Base-by-base conservation (phyloP, 23 tunicate genomes). In the Styela clava region DNA sequence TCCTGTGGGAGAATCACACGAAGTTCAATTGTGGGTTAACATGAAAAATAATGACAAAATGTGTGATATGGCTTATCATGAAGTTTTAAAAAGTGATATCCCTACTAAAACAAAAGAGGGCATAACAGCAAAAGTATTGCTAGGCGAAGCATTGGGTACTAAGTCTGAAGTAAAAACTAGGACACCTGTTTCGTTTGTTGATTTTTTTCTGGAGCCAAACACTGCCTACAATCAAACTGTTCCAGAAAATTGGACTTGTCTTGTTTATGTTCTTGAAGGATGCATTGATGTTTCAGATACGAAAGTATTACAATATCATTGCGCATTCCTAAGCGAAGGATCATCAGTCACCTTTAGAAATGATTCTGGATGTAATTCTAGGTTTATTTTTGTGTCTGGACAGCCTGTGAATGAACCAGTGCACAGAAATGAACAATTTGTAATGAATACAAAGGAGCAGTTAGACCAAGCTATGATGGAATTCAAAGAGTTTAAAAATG, bases 11-110 rank as follows among this genome's bases (percentile, higher is more conserved):
- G 94, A 83, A 79, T 1, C 78, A 7, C 52, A 70, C 37, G 78
- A 70, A 33, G 22, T 84, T 7, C 94, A 88, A 74, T 69, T 88
- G 3, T 88, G 94, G 94, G 88, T 88, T 0, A 88, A 88, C 44
- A 61, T 88, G 74, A 62, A 70, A 44, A 73, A 63, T n/a, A 69
- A 62, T 30, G 79, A 44, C 20, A 88, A 88, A 84, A 83, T 83
- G 88, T 83, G 94, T 63, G 85, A 84, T n/a, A 88, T 88, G 22
- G 83, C 82, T n/a, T 88, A 88, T 37, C 88, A 88, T 44, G 56
- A 44, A 12, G 12, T 44, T 12, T 12, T 12, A 12, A 7, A 44
- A 5, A 5, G 12, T 44, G 12, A 12, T 44, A 12, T 44, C 12
- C 56, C 56, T 7, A 44, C 9, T 12, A 12, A 7, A 7, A 44